Conservation (phyloP, 2,113 vertebrate genomes). For the Danio rerio region GRCz12tu NC_133196.1:7164501-7165000, state of each 20-base stretch:
- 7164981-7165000: too few relatives aligned
- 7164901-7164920: too few relatives aligned
- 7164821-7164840: too few relatives aligned
- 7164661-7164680: neutral
- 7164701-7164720: neutral
- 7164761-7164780: too few relatives aligned
- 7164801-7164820: too few relatives aligned
- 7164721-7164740: neutral
- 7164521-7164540: neutral
- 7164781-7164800: too few relatives aligned
- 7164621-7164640: neutral
- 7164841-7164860: too few relatives aligned
- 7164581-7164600: neutral
- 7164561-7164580: neutral
- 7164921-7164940: too few relatives aligned
- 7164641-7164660: neutral
- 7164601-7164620: neutral
- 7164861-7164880: too few relatives aligned
- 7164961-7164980: too few relatives aligned
- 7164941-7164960: too few relatives aligned
- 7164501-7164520: conserved; percentile 83
- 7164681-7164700: neutral
- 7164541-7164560: neutral
- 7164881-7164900: too few relatives aligned
- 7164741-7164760: neutral